Conservation (phyloP, 1,140 invertebrate species). For the Sarcophaga bullata region DNA sequence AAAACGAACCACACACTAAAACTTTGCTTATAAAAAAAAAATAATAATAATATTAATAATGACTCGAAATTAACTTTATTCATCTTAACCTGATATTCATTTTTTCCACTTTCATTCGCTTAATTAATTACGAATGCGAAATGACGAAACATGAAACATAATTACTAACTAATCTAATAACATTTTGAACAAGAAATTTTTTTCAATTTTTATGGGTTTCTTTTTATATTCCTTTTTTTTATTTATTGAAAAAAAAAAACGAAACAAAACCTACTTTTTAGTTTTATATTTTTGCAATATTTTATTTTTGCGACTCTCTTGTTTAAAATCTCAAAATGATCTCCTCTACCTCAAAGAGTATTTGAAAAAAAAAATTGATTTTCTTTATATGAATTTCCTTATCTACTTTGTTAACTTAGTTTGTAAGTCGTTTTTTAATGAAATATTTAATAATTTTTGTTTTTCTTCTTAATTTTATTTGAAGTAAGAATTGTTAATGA, state of each 20-base stretch:
- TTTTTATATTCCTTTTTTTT: no score
- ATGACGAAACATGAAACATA: no score
- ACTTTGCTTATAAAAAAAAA: background rate
- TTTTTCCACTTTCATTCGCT: background rate
- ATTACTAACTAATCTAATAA: no score
- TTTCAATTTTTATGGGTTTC: no score
- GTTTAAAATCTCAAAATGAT: background rate
- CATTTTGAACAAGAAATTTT: no score
- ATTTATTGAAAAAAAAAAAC: no score
- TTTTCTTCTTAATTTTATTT: background rate
- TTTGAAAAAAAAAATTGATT: background rate
- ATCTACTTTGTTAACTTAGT: background rate
- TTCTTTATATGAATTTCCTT: background rate
- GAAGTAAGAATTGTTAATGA: conserved; percentile 38
- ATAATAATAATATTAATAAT: background rate
- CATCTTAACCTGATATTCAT: no score
- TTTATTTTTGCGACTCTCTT: background rate
- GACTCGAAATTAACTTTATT: background rate
- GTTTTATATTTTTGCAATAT: background rate
- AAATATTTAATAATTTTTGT: background rate
- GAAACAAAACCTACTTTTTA: no score
- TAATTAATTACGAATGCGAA: background rate
- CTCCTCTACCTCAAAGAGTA: background rate
- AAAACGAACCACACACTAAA: background rate
- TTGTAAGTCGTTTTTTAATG: background rate